Evolutionary conservation across 2,797 vertebrate species (phyloP).

Genomic region (Trachurus trachurus): DNA sequence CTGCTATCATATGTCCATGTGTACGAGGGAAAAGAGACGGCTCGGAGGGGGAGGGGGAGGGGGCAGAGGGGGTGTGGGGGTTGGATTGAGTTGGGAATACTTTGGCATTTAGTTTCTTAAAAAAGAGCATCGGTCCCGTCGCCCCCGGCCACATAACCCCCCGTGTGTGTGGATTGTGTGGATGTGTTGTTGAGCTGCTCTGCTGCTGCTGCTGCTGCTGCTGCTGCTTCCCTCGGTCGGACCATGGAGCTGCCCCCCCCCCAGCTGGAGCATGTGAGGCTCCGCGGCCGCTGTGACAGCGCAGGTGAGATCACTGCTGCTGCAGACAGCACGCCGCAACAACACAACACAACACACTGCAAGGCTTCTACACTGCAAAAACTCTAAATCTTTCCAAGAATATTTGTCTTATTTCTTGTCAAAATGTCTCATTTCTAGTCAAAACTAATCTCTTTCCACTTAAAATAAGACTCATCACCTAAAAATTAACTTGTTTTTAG

Average conservation of each 20-base stretch:
- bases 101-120: conserved; percentile 69
- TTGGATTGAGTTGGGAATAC: conserved; percentile 30
- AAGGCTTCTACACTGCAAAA: conserved; percentile 9
- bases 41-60: conserved; percentile 3
- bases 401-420: no score
- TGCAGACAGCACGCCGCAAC: conserved; percentile 29
- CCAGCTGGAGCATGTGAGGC: conserved; percentile 64
- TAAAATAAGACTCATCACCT: no score
- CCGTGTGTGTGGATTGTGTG: conserved; percentile 23
- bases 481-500: no score
- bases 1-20: conserved; percentile 83
- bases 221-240: conserved; percentile 1
- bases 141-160: conserved; percentile 20
- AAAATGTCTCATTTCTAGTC: no score
- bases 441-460: no score
- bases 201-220: conserved; percentile 7
- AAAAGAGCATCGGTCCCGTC: conserved; percentile 62
- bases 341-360: neutral
- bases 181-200: conserved; percentile 1
- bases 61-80: neutral
- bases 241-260: conserved; percentile 77
- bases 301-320: conserved; percentile 76
- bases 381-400: no score
- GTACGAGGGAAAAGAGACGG: conserved; percentile 40
- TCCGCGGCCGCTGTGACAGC: conserved; percentile 74